A percentile compares a stretch with the other conserved stretches of the same genome.
Conservation (phyloP, 1,140 invertebrate species). For the Drosophila lacteicornis region DNA sequence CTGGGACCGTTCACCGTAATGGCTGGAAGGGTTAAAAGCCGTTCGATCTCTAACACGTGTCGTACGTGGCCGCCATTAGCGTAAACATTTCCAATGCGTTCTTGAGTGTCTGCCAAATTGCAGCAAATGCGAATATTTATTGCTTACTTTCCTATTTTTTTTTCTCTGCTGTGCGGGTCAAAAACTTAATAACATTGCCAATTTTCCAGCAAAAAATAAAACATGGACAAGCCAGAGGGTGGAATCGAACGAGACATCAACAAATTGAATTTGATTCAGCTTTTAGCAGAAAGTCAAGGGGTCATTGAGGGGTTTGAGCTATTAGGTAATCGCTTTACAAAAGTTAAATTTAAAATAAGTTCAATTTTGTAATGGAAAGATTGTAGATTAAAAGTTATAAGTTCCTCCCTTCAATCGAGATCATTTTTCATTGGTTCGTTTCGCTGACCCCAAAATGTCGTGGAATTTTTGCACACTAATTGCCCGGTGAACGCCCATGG, state of each 20-base stretch:
- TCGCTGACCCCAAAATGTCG: conserved; percentile 44
- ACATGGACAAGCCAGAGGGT: conserved; percentile 19
- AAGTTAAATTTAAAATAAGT: conserved; percentile 4
- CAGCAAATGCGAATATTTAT: conserved; percentile 21
- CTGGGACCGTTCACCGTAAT: conserved; percentile 36
- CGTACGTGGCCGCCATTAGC: conserved; percentile 66
- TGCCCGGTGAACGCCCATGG: conserved; percentile 49
- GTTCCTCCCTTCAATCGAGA: background rate
- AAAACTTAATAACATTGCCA: conserved; percentile 64
- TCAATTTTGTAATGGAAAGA: background rate
- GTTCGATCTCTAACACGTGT: conserved; percentile 60
- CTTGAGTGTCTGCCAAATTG: conserved; percentile 70
- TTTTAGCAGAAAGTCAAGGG: conserved; percentile 6
- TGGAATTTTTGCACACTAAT: conserved; percentile 42
- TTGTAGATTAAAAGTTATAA: background rate
- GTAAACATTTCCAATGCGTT: conserved; percentile 72
- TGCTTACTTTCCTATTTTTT: conserved; percentile 29
- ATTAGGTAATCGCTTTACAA: conserved; percentile 6
- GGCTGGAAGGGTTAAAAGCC: conserved; percentile 36
- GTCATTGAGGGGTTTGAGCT: background rate
- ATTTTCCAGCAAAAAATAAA: conserved; percentile 53
- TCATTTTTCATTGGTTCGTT: conserved; percentile 13
- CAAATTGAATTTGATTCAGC: conserved; percentile 34
- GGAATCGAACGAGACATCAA: conserved; percentile 17
- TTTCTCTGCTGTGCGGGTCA: conserved; percentile 30